These are phyloP conservation scores for Rhabdornis inornatus DNA, from an alignment of 2,113 vertebrate genomes.

Conservation along the genomic window DNA sequence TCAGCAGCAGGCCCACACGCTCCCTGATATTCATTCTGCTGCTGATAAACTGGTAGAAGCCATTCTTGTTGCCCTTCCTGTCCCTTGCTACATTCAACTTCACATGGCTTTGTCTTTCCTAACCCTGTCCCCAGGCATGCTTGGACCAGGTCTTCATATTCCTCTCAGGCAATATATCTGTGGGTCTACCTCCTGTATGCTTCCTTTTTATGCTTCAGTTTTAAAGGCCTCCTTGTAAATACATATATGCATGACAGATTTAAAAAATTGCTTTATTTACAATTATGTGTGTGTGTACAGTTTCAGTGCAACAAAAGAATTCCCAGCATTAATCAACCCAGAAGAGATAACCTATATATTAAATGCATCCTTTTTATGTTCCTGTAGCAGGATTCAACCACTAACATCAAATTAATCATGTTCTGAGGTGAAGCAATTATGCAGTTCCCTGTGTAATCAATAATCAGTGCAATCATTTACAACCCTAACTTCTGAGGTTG, in stretches of 20 bases:
- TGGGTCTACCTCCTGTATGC: background rate
- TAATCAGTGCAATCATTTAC: background rate
- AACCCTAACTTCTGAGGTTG: background rate
- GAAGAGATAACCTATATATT: background rate
- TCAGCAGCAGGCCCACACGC: background rate
- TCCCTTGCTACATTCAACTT: background rate
- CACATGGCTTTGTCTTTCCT: background rate
- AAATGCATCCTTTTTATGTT: background rate
- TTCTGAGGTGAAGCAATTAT: background rate
- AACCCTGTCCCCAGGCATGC: fast-evolving
- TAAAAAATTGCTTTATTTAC: background rate
- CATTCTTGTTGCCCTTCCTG: background rate
- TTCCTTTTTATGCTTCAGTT: background rate
- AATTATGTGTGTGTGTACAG: background rate
- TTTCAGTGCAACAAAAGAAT: background rate
- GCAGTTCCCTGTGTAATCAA: background rate
- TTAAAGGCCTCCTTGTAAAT: background rate
- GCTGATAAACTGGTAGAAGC: background rate
- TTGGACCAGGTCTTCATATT: background rate
- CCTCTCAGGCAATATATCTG: background rate
- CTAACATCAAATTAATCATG: background rate
- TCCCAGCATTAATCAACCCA: background rate
- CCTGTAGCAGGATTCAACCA: background rate
- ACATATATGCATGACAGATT: background rate
- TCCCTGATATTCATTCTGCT: background rate